Base-by-base conservation (phyloP, 2,797 vertebrate genomes). In the Alcedo quadribrachys region DNA sequence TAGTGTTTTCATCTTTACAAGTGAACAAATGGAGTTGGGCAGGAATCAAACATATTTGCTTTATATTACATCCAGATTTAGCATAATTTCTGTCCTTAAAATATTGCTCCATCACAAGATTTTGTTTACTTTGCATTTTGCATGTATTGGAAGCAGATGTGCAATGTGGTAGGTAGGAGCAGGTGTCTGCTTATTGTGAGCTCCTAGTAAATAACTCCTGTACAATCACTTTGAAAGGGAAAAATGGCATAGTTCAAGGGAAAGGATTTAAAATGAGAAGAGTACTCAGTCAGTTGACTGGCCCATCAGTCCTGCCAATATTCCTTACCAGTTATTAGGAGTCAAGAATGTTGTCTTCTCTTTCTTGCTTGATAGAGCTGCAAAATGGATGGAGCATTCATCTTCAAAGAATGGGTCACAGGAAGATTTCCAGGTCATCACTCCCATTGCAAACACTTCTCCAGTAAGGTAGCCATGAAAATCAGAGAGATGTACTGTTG, bases 81-180 rank as follows among this genome's bases (percentile, higher is more conserved):
- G 30, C 43, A 27, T 35, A 27, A 74, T 75, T 85, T 71, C 32
- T 50, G 22, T 66, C 73, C 60, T 78, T 89, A 68, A 80, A 73
- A 78, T 66, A 55, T 16, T 57, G 4, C 65, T 80, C 4, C 2
- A 45, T 40, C 66, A 37, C 8, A 25, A 25, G 33, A 65, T 27
- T 83, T 33, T 79, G 53, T 57, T 84, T 76, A 35, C 63, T 60
- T 84, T 69, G 42, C 53, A 54, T 63, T 55, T 32, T 37, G 11
- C 24, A 13, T 40, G 51, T 61, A 95, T 87, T 89, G 62, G 81
- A 95, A 94, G 79, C 95, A 95, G 92, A 93, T 83, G 69, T 92
- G 87, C 87, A 87, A 28, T 0, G 42, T 89, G 89, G 93, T 95
- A 96, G 95, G 94, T 89, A 94, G 81, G 16, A 91, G 54, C 60